phyloP scores from a whole-genome alignment of 2,113 vertebrate species.

The Seriola rivoliana region DNA sequence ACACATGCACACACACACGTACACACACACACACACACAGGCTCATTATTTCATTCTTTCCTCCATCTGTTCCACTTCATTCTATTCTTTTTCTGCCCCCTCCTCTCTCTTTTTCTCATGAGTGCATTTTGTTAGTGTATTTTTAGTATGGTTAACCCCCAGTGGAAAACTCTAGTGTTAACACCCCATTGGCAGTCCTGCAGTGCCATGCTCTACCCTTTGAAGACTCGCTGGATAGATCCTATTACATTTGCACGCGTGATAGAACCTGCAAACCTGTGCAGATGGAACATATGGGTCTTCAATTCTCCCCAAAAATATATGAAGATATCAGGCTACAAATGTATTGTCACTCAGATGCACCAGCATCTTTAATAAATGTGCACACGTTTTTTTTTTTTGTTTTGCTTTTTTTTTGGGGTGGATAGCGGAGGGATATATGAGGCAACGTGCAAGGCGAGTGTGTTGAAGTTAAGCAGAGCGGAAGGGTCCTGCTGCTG shows the following conservation, averaged over 20 bases:
- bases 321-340: not conserved
- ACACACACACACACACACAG: not conserved
- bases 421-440: conserved; percentile 1
- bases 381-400: not conserved
- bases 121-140: conserved; percentile 70
- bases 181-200: conserved; percentile 57
- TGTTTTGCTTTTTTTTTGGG: not conserved
- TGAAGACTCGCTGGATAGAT: conserved; percentile 35
- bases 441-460: conserved; percentile 18
- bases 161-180: conserved; percentile 56
- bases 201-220: conserved; percentile 40
- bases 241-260: conserved; percentile 33
- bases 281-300: conserved; percentile 5
- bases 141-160: conserved; percentile 75
- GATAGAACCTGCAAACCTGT: conserved; percentile 32
- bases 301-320: not conserved
- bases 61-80: conserved; percentile 58
- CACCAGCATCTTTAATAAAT: conserved; percentile 3
- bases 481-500: conserved; percentile 61
- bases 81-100: conserved; percentile 6
- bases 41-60: conserved; percentile 28
- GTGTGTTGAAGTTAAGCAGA: conserved; percentile 53
- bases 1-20: not conserved
- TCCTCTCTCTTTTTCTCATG: conserved; percentile 21
- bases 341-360: not conserved